phyloP scores from a whole-genome alignment of 2,797 vertebrate species.

The Liasis olivaceus region DNA sequence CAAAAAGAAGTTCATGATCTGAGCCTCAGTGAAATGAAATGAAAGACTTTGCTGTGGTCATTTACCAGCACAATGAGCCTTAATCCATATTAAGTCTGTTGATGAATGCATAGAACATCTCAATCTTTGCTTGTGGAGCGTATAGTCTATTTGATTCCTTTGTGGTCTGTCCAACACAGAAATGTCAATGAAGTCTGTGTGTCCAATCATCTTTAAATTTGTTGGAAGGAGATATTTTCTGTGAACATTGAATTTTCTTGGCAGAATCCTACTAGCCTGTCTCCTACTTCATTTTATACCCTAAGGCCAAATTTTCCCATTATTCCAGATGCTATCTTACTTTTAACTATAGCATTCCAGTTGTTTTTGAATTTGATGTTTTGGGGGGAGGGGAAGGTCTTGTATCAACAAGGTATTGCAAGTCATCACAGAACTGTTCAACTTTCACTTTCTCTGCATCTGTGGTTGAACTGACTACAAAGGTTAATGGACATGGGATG shows the following conservation, averaged over 20 bases:
- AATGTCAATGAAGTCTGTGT: not conserved
- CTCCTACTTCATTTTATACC: not conserved
- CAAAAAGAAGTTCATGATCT: not conserved
- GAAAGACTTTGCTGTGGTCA: not conserved
- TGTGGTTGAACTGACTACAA: not conserved
- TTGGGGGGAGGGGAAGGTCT: not conserved
- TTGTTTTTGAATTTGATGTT: not conserved
- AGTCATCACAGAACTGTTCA: not conserved
- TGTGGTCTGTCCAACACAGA: not conserved
- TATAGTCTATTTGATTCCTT: not conserved
- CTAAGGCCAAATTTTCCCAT: not conserved
- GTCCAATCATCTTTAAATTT: not conserved
- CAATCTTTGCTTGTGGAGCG: not conserved
- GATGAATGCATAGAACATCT: not conserved
- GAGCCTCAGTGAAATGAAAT: not conserved
- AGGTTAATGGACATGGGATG: not conserved
- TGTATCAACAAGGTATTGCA: not conserved
- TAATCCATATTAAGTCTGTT: not conserved
- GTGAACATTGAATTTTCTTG: not conserved
- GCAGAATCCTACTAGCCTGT: not conserved
- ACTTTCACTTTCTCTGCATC: not conserved
- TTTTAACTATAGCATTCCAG: not conserved
- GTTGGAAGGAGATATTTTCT: not conserved
- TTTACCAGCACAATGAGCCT: not conserved
- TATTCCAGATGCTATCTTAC: not conserved